phyloP scores from a whole-genome alignment of 2,888 invertebrate genomes.

The Amblyjoppa proteus region DNA sequence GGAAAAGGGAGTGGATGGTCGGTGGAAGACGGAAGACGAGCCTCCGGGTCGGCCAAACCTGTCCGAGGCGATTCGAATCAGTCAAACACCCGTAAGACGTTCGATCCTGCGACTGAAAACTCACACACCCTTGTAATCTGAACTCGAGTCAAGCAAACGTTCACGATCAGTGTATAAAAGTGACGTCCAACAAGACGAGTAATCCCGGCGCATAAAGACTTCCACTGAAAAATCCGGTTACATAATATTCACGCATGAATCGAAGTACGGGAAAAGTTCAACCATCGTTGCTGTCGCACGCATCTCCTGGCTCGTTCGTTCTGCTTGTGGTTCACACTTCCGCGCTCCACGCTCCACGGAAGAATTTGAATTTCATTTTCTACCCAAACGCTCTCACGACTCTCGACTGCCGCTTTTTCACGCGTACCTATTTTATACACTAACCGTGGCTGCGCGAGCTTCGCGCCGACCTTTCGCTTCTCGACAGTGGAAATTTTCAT shows the following conservation, averaged over 20 bases:
- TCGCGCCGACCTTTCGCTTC: constrained; percentile 27
- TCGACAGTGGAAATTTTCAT: constrained; percentile 31
- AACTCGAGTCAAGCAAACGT: background rate
- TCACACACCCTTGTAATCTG: background rate
- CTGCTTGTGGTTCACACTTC: constrained; percentile 37
- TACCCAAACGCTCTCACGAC: constrained; percentile 59
- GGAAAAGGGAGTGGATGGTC: background rate
- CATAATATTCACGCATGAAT: constrained; percentile 23
- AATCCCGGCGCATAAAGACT: constrained; percentile 24
- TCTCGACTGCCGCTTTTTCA: constrained; percentile 18
- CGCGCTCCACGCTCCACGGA: constrained; percentile 46
- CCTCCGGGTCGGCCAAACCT: too few species aligned
- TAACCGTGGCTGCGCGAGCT: background rate
- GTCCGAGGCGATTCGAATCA: background rate
- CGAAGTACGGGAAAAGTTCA: constrained; percentile 17
- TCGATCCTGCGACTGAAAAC: background rate
- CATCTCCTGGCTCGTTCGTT: constrained; percentile 33
- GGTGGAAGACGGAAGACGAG: too few species aligned
- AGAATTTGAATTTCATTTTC: constrained; percentile 70
- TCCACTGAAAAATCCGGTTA: background rate
- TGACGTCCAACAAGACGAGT: constrained; percentile 1
- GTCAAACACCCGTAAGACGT: background rate
- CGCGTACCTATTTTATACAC: constrained; percentile 4
- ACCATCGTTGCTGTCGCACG: constrained; percentile 26
- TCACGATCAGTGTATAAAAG: background rate